Evolutionary conservation across 2,113 vertebrate genomes (phyloP).

Genomic region (Sinocyclocheilus maitianheensis): DNA sequence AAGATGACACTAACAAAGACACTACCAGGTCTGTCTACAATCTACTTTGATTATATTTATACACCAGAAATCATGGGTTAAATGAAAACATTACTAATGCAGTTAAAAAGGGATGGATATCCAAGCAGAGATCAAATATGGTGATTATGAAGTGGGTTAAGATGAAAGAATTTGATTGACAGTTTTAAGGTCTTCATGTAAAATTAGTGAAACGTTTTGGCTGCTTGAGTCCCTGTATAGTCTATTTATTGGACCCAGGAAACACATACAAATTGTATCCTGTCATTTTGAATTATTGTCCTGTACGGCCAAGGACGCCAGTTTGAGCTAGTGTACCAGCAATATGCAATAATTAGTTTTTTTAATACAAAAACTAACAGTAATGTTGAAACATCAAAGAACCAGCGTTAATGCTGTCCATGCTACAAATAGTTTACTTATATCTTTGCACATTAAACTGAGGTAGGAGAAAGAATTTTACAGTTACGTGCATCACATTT

Average conservation of each 20-base stretch:
- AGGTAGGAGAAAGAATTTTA: neutral
- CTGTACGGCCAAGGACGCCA: neutral
- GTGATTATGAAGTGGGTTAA: neutral
- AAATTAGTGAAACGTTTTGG: neutral
- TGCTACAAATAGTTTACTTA: neutral
- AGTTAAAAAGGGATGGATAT: neutral
- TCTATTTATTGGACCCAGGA: neutral
- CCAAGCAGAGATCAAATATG: neutral
- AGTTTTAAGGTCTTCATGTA: neutral
- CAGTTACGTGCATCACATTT: neutral
- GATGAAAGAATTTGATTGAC: neutral
- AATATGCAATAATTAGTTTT: neutral
- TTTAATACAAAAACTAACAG: no score
- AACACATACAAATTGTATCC: neutral
- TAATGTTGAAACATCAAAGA: neutral
- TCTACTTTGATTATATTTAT: neutral
- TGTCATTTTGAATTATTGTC: neutral
- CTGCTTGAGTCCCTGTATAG: neutral
- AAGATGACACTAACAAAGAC: conserved; percentile 58
- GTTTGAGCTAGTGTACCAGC: neutral
- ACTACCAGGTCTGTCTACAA: conserved; percentile 63
- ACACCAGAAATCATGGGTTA: neutral
- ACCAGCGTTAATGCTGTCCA: neutral
- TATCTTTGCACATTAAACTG: neutral
- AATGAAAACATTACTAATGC: neutral